phyloP scores from a whole-genome alignment of 37 sponge, comb jelly and placozoan species.

The Amphimedon queenslandica region DNA sequence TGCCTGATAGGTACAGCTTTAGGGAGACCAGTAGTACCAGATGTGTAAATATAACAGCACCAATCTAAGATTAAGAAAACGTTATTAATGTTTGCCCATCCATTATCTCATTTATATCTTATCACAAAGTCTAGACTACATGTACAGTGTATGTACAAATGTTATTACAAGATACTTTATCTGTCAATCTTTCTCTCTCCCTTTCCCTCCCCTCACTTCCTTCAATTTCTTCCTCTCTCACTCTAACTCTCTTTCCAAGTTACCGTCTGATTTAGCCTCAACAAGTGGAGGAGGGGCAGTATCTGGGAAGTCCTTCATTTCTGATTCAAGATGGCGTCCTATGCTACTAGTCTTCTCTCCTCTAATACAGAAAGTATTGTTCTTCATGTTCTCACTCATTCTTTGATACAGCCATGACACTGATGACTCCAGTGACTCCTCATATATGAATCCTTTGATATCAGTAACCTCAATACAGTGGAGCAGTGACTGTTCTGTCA shows the following conservation, averaged over 20 bases:
- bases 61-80: too few relatives aligned
- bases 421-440: neutral
- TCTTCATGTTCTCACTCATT: conserved; percentile 2
- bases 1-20: conserved; percentile 45
- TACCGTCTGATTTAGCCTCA: too few relatives aligned
- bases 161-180: too few relatives aligned
- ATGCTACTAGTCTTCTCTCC: neutral
- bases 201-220: too few relatives aligned
- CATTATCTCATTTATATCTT: too few relatives aligned
- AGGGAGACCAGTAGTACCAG: conserved; percentile 89
- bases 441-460: conserved; percentile 31
- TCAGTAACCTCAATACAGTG: conserved; percentile 59
- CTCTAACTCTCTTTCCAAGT: too few relatives aligned
- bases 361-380: neutral
- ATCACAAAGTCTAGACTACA: too few relatives aligned
- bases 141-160: too few relatives aligned
- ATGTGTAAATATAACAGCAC: conserved; percentile 76
- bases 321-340: neutral
- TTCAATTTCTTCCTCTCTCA: too few relatives aligned
- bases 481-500: conserved; percentile 43
- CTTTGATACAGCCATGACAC: neutral
- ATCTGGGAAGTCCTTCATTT: neutral
- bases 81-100: too few relatives aligned
- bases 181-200: too few relatives aligned
- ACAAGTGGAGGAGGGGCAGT: neutral